Base-by-base conservation (phyloP, 2,797 vertebrate genomes). In the Cryptoprocta ferox region DNA sequence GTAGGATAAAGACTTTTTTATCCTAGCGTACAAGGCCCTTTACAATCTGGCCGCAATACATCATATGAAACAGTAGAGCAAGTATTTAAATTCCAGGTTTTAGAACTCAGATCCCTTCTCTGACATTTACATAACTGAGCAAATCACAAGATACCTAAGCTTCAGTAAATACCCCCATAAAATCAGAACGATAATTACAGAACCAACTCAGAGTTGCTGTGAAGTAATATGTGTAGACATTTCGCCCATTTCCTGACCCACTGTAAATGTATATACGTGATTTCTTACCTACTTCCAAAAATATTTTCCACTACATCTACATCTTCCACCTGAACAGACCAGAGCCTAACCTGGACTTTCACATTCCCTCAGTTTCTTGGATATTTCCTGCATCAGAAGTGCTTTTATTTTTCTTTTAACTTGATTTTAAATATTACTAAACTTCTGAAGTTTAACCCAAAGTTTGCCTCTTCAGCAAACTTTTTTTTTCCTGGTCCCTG, bases 151-250 rank as follows among this genome's bases (percentile, higher is more conserved):
- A 14, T 37, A 48, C 28, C 15, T 12, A 78, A 78, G 30, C 53
- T 76, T 91, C 71, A 93, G 30, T 50, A 53, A 87, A 87, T 6
- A 56, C 8, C 11, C 82, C 19, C 13, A 1, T 56, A 82, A 88
- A 94, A 89, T 88, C 19, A 48, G 84, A 88, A 83, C 4, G 11
- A 88, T 50, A 56, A 79, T 78, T 78, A 82, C 13, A 92, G 92
- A 88, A 88, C 53, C 32, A 86, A 45, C 37, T 83, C 59, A 13
- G 56, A 24, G 59, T 12, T 70, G 50, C 42, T 82, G 1, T 45
- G 10, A 35, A 32, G 5, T 35, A 53, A 82, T 26, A 53, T 1
- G 18, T 9, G 35, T 2, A 63, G n/a, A 5, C n/a, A 56, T 18
- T 42, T 13, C 15, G 14, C 15, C 30, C 56, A 63, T 26, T 63